phyloP scores from a whole-genome alignment of 1,140 invertebrate genomes.

The Drosophila subobscura region DNA sequence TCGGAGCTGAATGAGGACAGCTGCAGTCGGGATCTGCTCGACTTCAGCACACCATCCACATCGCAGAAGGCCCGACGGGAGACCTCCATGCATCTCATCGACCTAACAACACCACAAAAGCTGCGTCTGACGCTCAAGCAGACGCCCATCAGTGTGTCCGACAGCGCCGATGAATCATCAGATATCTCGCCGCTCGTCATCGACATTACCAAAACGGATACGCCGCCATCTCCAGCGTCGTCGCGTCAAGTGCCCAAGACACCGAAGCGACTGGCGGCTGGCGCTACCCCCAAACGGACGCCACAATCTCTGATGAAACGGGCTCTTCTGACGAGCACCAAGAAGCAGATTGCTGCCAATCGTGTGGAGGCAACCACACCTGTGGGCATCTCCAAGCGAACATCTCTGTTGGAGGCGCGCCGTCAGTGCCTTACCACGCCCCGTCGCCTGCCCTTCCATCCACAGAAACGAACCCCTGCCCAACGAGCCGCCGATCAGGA shows the following conservation, averaged over 20 bases:
- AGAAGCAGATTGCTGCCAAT: conserved; percentile 53
- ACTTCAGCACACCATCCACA: conserved; percentile 67
- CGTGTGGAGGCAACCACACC: conserved; percentile 16
- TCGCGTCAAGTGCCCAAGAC: conserved; percentile 21
- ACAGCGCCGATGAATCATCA: conserved; percentile 49
- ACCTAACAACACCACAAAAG: conserved; percentile 72
- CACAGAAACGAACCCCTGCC: conserved; percentile 20
- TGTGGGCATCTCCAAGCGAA: neutral
- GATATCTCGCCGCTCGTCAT: conserved; percentile 56
- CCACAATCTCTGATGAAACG: conserved; percentile 75
- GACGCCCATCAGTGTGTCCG: conserved; percentile 31
- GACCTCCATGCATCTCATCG: conserved; percentile 73
- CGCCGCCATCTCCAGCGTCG: conserved; percentile 18
- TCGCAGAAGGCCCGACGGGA: conserved; percentile 54
- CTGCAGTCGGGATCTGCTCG: conserved; percentile 59
- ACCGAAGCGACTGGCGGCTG: conserved; percentile 24
- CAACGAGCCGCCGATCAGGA: neutral
- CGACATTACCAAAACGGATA: conserved; percentile 47
- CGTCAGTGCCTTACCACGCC: conserved; percentile 48
- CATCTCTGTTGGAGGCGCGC: conserved; percentile 16
- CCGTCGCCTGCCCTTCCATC: conserved; percentile 52
- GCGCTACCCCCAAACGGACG: conserved; percentile 62
- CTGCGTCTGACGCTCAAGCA: conserved; percentile 45
- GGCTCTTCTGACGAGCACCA: conserved; percentile 70
- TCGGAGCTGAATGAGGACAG: conserved; percentile 67